Conservation (phyloP, 1,140 invertebrate genomes). For the Phocides pigmalion region DNA sequence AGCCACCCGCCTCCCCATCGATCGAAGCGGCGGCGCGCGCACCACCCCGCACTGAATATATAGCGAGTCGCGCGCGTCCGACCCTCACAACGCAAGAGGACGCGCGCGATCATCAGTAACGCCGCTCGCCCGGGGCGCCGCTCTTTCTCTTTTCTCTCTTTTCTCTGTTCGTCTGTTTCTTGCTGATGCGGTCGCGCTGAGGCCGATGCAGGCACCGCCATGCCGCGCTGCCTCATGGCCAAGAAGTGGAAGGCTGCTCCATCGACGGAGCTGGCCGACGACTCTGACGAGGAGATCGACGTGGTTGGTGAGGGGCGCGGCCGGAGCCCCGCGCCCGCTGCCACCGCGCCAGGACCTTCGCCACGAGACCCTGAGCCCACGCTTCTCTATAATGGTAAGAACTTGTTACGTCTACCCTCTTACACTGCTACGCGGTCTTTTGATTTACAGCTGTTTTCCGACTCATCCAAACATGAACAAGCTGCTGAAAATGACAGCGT, state of each 20-base stretch:
- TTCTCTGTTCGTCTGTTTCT: constrained; percentile 81
- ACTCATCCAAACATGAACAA: neutral
- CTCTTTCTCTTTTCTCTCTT: constrained; percentile 80
- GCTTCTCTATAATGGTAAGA: constrained; percentile 81
- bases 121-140: constrained; percentile 82
- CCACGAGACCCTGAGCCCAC: constrained; percentile 78
- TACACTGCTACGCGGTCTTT: neutral
- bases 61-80: constrained; percentile 57
- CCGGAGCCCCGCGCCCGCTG: constrained; percentile 81
- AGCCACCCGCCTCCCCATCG: constrained; percentile 63
- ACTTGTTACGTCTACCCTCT: constrained; percentile 34
- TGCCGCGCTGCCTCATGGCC: constrained; percentile 95
- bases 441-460: neutral
- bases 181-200: constrained; percentile 76
- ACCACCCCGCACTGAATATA: constrained; percentile 75
- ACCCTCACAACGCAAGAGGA: constrained; percentile 83
- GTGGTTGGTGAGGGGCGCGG: constrained; percentile 86
- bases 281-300: constrained; percentile 93
- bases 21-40: constrained; percentile 76
- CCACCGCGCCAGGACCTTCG: constrained; percentile 76
- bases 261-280: constrained; percentile 88
- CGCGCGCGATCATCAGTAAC: constrained; percentile 71
- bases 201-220: constrained; percentile 84
- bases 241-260: constrained; percentile 95
- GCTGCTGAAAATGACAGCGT: neutral